Evolutionary conservation across 2,888 invertebrate genomes (phyloP), one percentile per base, ranked within the genome.

Genomic region (Agrochola lota): DNA sequence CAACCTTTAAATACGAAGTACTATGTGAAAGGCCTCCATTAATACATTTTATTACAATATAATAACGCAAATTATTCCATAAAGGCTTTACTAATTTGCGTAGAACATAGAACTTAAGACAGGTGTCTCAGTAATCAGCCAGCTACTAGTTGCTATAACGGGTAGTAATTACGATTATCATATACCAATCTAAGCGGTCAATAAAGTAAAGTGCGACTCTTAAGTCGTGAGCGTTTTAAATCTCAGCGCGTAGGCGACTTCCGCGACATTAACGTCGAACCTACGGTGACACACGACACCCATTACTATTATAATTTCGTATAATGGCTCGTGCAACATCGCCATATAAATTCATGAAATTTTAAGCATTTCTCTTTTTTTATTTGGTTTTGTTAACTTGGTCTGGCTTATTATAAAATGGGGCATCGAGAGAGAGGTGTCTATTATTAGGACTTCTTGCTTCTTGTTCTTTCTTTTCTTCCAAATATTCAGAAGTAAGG

Each of bases 171-270:
- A 85, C 60, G 64, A 83, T 81, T 79, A 84, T 79, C 84, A 71
- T 83, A 67, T 81, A 77, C 69, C 78, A 80, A 78, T 77, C 71
- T 79, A 66, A 82, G 73, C 71, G 62, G 52, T 52, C 60, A 71
- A 78, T 75, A 80, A 83, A 87, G 83, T 88, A 74, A 78, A 85
- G 78, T 66, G 77, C 83, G 84, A 78, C 59, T 74, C 75, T 82
- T 78, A 87, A 68, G 80, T 83, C 80, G 84, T 71, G 76, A 91
- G 89, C 90, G 83, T 92, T 92, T 91, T 91, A 89, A 93, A 94
- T 94, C 88, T 88, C 71, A 73, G 70, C 86, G 92, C 93, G 94
- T 94, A 91, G 94, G 94, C 93, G 93, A 92, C 91, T 92, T 93
- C 93, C 92, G 92, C 81, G 80, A 89, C 90, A 90, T 91, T 92